Evolutionary conservation across 92 coral and sea anemone species (phyloP), one percentile per base, ranked within the genome.

Genomic region (Phenganax stokvisi): DNA sequence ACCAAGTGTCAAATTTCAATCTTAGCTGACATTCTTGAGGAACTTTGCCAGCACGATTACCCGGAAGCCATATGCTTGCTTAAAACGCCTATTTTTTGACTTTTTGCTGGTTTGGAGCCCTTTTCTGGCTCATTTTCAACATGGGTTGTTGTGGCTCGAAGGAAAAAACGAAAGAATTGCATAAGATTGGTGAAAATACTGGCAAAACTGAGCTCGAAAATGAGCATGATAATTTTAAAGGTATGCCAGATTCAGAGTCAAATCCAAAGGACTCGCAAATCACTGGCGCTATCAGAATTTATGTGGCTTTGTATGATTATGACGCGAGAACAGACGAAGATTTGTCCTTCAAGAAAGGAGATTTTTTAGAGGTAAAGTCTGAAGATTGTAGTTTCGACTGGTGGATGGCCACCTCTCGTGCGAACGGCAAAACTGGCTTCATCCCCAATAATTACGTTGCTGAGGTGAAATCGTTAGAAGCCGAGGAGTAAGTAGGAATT

Each of bases 351-450:
- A 13, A 64, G 60, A 79, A 79, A 30, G 83, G 83, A 4, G 83
- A 79, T 15, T 79, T 51, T 53, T 54, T 79, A 51, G 60, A 79
- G 9, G 61, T 79, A 0, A 63, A 79, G 27, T 0, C 15, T 0
- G 83, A 79, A 3, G 54, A 79, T 25, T 65, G 74, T 12, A 6
- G 65, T 0, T 79, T 63, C 57, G 83, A 79, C 61, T 79, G 83
- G 83, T 79, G 83, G 83, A 79, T 65, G 83, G 83, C 83, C 29
- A 79, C 83, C 7, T 63, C 83, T 7, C 73, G 74, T 16, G 15
- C 72, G 0, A 51, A 58, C 1, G 56, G 74, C 2, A 63, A 79
- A 13, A 51, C 73, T 16, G 83, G 83, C 63, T 79, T 63, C 29
- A 64, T 79, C 3, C 74, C 83, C 0, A 79, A 79, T 6, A 79